phyloP scores from a whole-genome alignment of 2,113 vertebrate species.

The human region DNA sequence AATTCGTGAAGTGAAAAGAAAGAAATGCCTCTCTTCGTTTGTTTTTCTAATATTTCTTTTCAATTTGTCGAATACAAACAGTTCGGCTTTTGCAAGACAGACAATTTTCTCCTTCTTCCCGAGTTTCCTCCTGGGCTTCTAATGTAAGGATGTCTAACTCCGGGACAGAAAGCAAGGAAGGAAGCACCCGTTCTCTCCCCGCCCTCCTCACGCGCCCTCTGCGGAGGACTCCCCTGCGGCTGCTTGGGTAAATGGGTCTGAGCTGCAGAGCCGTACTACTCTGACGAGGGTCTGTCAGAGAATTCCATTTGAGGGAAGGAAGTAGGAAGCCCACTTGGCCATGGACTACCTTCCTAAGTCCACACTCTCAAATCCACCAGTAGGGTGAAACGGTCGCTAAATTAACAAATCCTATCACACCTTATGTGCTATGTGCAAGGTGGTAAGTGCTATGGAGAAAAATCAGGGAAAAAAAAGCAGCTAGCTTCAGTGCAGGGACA shows the following conservation, averaged over 20 bases:
- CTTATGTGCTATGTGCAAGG: background rate
- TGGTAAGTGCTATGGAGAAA: background rate
- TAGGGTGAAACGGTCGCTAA: too few species aligned
- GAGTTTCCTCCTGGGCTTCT: background rate
- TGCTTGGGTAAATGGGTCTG: background rate
- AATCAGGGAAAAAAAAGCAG: background rate
- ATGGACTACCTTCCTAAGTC: background rate
- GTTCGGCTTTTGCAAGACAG: rapidly evolving
- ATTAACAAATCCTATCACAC: background rate
- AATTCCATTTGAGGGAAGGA: background rate
- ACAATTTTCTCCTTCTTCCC: too few species aligned
- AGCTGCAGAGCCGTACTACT: background rate
- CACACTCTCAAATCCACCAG: background rate
- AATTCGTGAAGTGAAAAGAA: background rate
- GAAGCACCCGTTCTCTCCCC: rapidly evolving
- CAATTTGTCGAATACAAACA: too few species aligned
- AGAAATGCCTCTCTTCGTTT: background rate
- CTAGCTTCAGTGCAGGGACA: background rate
- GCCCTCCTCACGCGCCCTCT: rapidly evolving
- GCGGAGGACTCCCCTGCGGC: rapidly evolving
- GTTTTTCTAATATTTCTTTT: background rate
- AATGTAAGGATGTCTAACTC: background rate
- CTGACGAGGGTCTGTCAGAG: background rate
- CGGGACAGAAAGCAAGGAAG: too few species aligned
- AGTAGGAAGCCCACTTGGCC: rapidly evolving